A percentile compares a stretch with the other conserved stretches of the same genome.
Evolutionary conservation across 2,888 invertebrate genomes (phyloP).

Genomic region (Drosophila multiciliata): DNA sequence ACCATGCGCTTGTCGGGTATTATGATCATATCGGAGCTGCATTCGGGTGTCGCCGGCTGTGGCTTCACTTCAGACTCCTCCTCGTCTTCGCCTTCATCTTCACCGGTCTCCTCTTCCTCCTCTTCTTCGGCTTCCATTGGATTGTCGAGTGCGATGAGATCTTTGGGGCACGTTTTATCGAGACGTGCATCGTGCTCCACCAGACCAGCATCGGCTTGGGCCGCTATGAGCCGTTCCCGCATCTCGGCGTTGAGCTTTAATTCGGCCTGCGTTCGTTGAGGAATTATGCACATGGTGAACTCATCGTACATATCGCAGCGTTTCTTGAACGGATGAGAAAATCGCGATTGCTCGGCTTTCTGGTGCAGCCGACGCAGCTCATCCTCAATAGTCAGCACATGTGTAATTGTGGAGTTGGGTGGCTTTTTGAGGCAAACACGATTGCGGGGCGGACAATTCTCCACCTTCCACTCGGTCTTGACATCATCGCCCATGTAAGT

Average conservation of each 20-base stretch:
- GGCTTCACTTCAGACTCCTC: slow-evolving; percentile 64
- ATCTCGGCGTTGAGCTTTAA: slow-evolving; percentile 65
- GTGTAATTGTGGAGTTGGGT: slow-evolving; percentile 64
- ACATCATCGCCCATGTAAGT: slow-evolving; percentile 77
- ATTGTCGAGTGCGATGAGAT: slow-evolving; percentile 69
- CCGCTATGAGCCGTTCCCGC: slow-evolving; percentile 68
- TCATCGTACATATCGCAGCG: slow-evolving; percentile 67
- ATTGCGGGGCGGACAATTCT: slow-evolving; percentile 62
- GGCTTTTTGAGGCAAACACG: slow-evolving; percentile 63
- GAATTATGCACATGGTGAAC: slow-evolving; percentile 69
- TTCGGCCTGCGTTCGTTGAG: slow-evolving; percentile 69
- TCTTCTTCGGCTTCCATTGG: slow-evolving; percentile 65
- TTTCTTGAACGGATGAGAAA: slow-evolving; percentile 57
- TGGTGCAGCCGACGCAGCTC: slow-evolving; percentile 76
- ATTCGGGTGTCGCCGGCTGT: slow-evolving; percentile 71
- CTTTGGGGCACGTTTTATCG: slow-evolving; percentile 51
- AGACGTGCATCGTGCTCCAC: slow-evolving; percentile 67
- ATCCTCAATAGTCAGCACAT: slow-evolving; percentile 80
- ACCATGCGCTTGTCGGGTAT: slow-evolving; percentile 79
- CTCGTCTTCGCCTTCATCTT: slow-evolving; percentile 41
- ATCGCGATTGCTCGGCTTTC: slow-evolving; percentile 74
- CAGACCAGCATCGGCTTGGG: slow-evolving; percentile 50
- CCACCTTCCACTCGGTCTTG: slow-evolving; percentile 65
- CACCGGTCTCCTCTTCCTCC: slow-evolving; percentile 47
- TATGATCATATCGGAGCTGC: slow-evolving; percentile 71